phyloP scores from a whole-genome alignment of 2,888 invertebrate species.

The Eupelmus urozonus region DNA sequence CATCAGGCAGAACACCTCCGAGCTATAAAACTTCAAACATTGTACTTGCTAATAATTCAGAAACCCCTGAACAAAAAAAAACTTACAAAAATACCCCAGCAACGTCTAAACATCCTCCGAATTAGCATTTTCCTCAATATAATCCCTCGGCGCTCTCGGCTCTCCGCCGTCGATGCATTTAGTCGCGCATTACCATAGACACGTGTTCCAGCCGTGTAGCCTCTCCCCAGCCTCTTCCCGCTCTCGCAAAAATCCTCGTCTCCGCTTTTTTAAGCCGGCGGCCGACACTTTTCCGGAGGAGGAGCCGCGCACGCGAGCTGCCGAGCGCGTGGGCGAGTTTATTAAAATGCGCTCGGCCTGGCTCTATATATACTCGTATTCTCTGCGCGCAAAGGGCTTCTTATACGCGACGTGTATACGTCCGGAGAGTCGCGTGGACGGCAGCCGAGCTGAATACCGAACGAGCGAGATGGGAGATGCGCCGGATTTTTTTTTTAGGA shows the following conservation, averaged over 20 bases:
- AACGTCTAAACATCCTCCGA: slow-evolving; percentile 6
- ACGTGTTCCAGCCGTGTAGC: slow-evolving; percentile 42
- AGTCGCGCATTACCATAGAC: slow-evolving; percentile 42
- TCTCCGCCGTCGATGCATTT: slow-evolving; percentile 22
- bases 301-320: slow-evolving; percentile 27
- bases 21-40: neutral
- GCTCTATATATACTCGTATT: slow-evolving; percentile 57
- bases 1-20: no score
- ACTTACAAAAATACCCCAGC: neutral
- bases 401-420: neutral
- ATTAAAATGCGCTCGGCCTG: slow-evolving; percentile 67
- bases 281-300: slow-evolving; percentile 27
- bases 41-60: neutral
- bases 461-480: slow-evolving; percentile 2
- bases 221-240: no score
- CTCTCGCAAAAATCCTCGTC: neutral
- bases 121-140: slow-evolving; percentile 10
- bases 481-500: neutral
- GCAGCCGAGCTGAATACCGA: slow-evolving; percentile 72
- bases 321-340: slow-evolving; percentile 64
- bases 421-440: slow-evolving; percentile 73
- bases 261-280: neutral
- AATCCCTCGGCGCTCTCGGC: no score
- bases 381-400: slow-evolving; percentile 23
- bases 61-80: neutral